Evolutionary conservation across 2,888 invertebrate species (phyloP).

Genomic region (Ectemnius continuus): DNA sequence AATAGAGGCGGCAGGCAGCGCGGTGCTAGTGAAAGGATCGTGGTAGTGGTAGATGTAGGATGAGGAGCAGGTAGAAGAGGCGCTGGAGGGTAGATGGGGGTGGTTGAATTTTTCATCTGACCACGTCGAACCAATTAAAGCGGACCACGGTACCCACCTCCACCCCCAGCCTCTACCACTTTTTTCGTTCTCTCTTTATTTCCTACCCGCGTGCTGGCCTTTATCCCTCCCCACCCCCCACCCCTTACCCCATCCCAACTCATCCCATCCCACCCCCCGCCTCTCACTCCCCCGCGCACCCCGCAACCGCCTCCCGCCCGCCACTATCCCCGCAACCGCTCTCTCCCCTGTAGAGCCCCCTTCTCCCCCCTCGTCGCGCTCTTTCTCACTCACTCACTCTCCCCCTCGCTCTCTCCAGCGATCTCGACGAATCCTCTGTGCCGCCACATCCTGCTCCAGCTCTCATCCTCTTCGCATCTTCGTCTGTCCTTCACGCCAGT

Average conservation of each 20-base stretch:
- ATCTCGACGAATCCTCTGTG: slow-evolving; percentile 22
- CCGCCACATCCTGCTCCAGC: slow-evolving; percentile 30
- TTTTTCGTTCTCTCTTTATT: slow-evolving; percentile 68
- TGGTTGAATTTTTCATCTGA: slow-evolving; percentile 76
- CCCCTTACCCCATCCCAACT: too few species aligned
- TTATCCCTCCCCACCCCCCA: slow-evolving; percentile 62
- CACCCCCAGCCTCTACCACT: slow-evolving; percentile 60
- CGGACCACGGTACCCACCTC: slow-evolving; percentile 71
- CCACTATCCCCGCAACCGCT: slow-evolving; percentile 6
- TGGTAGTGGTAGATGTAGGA: slow-evolving; percentile 36
- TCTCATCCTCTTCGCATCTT: slow-evolving; percentile 39
- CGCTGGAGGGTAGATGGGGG: slow-evolving; percentile 52
- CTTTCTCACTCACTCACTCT: slow-evolving; percentile 15
- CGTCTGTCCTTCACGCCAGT: slow-evolving; percentile 33
- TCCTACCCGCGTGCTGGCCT: slow-evolving; percentile 61
- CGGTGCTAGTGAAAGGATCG: slow-evolving; percentile 16
- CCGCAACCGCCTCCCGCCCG: slow-evolving; percentile 1
- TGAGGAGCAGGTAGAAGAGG: slow-evolving; percentile 47
- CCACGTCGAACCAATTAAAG: slow-evolving; percentile 77
- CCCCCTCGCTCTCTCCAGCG: slow-evolving; percentile 14
- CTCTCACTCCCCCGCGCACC: slow-evolving; percentile 22
- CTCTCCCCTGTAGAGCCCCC: slow-evolving; percentile 13
- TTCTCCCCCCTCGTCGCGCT: slow-evolving; percentile 11
- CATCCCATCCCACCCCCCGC: slow-evolving; percentile 39
- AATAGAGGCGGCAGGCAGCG: slow-evolving; percentile 32